Evolutionary conservation across 2,888 invertebrate species (phyloP).

Genomic region (Coremacera marginata): DNA sequence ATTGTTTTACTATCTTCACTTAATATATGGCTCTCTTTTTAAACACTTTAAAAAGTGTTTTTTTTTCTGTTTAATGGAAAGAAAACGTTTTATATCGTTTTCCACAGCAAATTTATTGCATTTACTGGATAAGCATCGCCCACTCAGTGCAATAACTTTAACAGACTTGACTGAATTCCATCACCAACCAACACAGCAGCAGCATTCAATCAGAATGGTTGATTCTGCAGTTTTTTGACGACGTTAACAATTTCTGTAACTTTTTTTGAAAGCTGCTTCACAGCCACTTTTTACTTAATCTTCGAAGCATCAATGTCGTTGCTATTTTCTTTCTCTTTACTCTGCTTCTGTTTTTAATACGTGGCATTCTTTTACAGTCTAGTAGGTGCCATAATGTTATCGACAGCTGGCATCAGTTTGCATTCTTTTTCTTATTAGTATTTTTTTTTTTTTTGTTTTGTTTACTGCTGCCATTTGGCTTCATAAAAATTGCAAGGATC

Average conservation of each 20-base stretch:
- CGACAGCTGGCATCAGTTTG: slow-evolving; percentile 15
- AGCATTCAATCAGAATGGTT: neutral
- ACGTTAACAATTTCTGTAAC: no score
- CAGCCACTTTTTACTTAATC: neutral
- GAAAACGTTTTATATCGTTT: no score
- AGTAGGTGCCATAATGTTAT: slow-evolving; percentile 25
- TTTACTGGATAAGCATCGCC: neutral
- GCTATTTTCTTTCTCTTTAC: no score
- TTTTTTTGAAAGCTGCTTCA: neutral
- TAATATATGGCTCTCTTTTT: no score
- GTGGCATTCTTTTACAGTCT: slow-evolving; percentile 11
- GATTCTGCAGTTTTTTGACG: neutral
- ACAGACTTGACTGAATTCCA: neutral
- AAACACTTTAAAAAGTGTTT: no score
- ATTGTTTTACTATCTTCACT: no score
- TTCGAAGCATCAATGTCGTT: no score
- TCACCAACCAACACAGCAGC: neutral
- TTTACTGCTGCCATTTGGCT: slow-evolving; percentile 3
- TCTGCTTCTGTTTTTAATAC: neutral
- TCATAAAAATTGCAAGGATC: slow-evolving; percentile 38
- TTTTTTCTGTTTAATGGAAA: no score
- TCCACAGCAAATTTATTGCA: no score
- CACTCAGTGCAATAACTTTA: neutral
- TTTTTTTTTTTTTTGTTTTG: slow-evolving; percentile 9
- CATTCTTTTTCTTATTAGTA: neutral